Percentiles rank a stretch among this genome's conserved stretches.
These are phyloP conservation scores for Pseudomyrmex cubaensis DNA, from an alignment of 1,140 invertebrate genomes.

Conservation along the genomic window DNA sequence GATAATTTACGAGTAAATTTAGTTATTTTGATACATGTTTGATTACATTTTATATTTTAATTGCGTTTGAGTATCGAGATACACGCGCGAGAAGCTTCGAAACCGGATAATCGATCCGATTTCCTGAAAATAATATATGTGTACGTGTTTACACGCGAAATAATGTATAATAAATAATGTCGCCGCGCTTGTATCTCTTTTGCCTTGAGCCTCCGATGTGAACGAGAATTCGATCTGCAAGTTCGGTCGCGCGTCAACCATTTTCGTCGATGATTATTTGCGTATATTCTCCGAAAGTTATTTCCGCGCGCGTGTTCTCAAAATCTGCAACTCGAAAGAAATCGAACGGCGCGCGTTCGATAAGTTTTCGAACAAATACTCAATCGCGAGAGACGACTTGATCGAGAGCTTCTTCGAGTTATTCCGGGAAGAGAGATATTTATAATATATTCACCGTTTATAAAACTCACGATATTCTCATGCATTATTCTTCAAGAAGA, in stretches of 20 bases:
- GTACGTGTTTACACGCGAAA: not conserved
- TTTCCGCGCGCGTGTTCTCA: not conserved
- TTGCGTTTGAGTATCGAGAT: not conserved
- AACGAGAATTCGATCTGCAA: not conserved
- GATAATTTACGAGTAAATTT: not conserved
- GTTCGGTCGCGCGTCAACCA: not conserved
- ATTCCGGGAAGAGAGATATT: constrained; percentile 18
- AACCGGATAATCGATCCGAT: not conserved
- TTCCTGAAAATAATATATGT: constrained; percentile 3
- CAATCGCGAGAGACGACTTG: constrained; percentile 13
- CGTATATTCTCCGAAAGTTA: constrained; percentile 11
- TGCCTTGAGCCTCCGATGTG: too few relatives aligned
- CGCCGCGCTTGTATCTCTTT: too few relatives aligned
- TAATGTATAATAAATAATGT: too few relatives aligned
- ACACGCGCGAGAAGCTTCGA: not conserved
- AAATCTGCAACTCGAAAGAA: constrained; percentile 29
- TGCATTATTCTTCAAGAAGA: constrained; percentile 38
- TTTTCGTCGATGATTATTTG: constrained; percentile 13
- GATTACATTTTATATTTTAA: not conserved
- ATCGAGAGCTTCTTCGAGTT: not conserved
- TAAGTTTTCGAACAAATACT: not conserved
- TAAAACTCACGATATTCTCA: constrained; percentile 48
- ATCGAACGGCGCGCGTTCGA: not conserved
- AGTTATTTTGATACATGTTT: constrained; percentile 1
- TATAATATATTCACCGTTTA: constrained; percentile 49